phyloP scores from a whole-genome alignment of 1,140 invertebrate species.

The Drosophila kikkawai region DNA sequence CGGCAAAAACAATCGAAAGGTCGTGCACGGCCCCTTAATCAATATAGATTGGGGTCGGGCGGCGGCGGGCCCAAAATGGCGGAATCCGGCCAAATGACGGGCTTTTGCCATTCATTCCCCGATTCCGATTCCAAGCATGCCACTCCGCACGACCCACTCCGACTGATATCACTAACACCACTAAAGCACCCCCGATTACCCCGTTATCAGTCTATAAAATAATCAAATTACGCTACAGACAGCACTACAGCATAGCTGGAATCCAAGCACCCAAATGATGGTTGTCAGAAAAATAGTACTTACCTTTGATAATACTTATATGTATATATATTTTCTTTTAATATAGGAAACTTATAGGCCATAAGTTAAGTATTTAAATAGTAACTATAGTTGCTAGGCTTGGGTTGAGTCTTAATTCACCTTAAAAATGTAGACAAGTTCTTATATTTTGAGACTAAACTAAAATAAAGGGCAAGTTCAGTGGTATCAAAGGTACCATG shows the following conservation, averaged over 20 bases:
- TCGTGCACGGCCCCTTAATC: constrained; percentile 1
- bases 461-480: too few species aligned
- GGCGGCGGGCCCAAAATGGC: constrained; percentile 9
- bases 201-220: constrained; percentile 55
- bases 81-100: constrained; percentile 6
- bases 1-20: constrained; percentile 23
- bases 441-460: not conserved
- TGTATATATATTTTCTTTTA: not conserved
- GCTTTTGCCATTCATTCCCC: not conserved
- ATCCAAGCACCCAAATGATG: not conserved
- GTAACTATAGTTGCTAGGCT: not conserved
- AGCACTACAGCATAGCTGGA: constrained; percentile 23
- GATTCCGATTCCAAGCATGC: constrained; percentile 29
- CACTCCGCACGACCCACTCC: constrained; percentile 43
- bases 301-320: constrained; percentile 11
- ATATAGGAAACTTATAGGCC: not conserved
- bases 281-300: constrained; percentile 2
- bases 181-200: constrained; percentile 19
- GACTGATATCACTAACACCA: constrained; percentile 39
- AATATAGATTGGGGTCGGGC: not conserved
- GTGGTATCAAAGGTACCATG: too few species aligned
- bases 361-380: not conserved
- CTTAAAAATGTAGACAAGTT: not conserved
- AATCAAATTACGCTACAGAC: constrained; percentile 52
- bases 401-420: not conserved